A percentile compares a stretch with the other conserved stretches of the same genome.
Conservation (phyloP, 2,113 vertebrate species). For the Notechis scutatus region DNA sequence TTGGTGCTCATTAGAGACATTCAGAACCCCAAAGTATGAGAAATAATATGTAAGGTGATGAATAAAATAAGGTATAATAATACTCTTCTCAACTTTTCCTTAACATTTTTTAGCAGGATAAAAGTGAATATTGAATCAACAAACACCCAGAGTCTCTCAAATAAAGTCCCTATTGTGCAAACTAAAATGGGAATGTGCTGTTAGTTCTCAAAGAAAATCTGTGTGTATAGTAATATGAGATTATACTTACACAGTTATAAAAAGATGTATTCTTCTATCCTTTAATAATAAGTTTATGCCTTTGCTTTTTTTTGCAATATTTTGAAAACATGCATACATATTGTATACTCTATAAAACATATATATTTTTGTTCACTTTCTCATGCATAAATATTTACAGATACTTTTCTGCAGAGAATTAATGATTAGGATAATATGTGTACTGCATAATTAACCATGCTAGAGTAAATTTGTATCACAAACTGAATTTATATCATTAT, state of each 20-base stretch:
- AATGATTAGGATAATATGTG: constrained; percentile 34
- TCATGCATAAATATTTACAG: neutral
- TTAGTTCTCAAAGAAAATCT: constrained; percentile 28
- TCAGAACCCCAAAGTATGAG: neutral
- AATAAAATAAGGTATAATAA: neutral
- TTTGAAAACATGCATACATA: constrained; percentile 42
- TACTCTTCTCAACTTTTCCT: neutral
- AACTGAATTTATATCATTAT: neutral
- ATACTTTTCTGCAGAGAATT: constrained; percentile 40
- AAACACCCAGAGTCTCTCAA: neutral
- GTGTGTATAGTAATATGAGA: constrained; percentile 31
- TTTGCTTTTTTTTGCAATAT: constrained; percentile 14
- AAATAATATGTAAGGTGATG: neutral
- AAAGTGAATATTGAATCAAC: neutral
- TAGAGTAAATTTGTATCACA: constrained; percentile 27
- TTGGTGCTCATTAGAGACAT: neutral
- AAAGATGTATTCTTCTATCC: constrained; percentile 8
- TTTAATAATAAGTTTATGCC: neutral
- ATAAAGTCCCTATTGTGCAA: neutral
- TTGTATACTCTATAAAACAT: constrained; percentile 3
- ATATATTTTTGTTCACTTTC: constrained; percentile 18
- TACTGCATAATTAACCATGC: constrained; percentile 35
- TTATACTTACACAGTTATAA: constrained; percentile 20
- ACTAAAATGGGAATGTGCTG: neutral
- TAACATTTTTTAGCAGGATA: neutral